Base-by-base conservation (phyloP, 35 echinoderm and acorn worm species). In the Holothuria glaberrima region DNA sequence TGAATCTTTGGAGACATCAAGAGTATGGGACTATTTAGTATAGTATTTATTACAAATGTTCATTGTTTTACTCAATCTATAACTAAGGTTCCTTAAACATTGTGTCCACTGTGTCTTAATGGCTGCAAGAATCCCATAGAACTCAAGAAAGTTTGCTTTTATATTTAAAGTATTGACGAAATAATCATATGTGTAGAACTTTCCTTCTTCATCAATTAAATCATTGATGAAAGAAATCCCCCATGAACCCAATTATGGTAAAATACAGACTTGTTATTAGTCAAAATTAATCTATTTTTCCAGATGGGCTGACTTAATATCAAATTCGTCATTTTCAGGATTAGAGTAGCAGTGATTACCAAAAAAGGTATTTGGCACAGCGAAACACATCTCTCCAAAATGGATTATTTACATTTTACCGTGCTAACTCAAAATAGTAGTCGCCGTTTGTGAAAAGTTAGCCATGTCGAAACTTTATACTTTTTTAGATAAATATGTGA, bases 11-110 rank as follows among this genome's bases (percentile, higher is more conserved):
- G n/a, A 68, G 6, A 32, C 30, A 68, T 68, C 64, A 26, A 4
- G n/a, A 68, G 9, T 54, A 54, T 9, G 50, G 50, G 13, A 54
- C n/a, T 19, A 68, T 68, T 68, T 68, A 10, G 30, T 28, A 26
- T 25, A 68, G 64, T 4, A 68, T 26, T 68, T 68, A 68, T 68
- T 68, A 32, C 2, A 30, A 75, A 31, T 75, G 36, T 32, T 44
- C 9, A 75, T 35, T 75, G 71, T 5, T 41, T 75, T 75, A 75
- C 71, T 44, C 36, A 75, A 75, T 44, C 32, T 0, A 44, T 75
- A 75, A 75, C 19, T 75, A 36, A 75, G 71, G 17, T 75, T 75
- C 33, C 33, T 75, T 75, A 75, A 32, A 35, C 30, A 75, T 75
- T 75, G 30, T 32, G 32, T 75, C 2, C 32, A 75, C 30, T 75